Evolutionary conservation across 2,797 vertebrate species (phyloP).

Genomic region (Sebastes taczanowskii): DNA sequence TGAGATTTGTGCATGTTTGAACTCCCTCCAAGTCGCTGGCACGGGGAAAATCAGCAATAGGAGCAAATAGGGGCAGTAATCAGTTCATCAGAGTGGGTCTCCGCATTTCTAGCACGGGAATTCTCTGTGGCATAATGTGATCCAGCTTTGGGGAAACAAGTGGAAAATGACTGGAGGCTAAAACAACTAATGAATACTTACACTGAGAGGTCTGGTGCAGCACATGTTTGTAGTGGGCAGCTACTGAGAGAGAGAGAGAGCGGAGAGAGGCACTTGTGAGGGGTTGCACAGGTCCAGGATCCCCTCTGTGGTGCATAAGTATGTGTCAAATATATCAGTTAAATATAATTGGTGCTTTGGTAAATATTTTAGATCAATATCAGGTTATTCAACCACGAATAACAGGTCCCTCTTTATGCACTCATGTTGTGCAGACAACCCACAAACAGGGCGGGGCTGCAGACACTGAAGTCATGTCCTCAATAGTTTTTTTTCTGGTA

Average conservation of each 20-base stretch:
- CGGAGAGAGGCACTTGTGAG: constrained; percentile 36
- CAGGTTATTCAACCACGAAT: neutral
- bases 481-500: neutral
- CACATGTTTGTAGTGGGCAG: constrained; percentile 75
- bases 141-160: constrained; percentile 82
- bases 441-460: too few species aligned
- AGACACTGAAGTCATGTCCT: neutral
- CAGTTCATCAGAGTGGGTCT: constrained; percentile 78
- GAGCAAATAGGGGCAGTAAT: constrained; percentile 71
- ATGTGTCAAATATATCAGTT: neutral
- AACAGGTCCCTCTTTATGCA: neutral
- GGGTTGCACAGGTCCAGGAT: constrained; percentile 17
- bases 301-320: constrained; percentile 10
- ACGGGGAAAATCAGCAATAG: constrained; percentile 55
- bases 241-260: constrained; percentile 60
- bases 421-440: neutral
- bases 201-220: constrained; percentile 71
- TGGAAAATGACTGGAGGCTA: constrained; percentile 83
- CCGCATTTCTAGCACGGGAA: constrained; percentile 68
- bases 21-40: constrained; percentile 61
- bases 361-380: constrained; percentile 11
- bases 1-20: constrained; percentile 64
- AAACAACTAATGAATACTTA: constrained; percentile 80
- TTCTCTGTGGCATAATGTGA: constrained; percentile 80
- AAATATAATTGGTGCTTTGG: neutral